A percentile compares a stretch with the other conserved stretches of the same genome.
These are phyloP conservation scores for Cyprinodon brontotheroides DNA, from an alignment of 2,113 vertebrate genomes.

Conservation along the genomic window DNA sequence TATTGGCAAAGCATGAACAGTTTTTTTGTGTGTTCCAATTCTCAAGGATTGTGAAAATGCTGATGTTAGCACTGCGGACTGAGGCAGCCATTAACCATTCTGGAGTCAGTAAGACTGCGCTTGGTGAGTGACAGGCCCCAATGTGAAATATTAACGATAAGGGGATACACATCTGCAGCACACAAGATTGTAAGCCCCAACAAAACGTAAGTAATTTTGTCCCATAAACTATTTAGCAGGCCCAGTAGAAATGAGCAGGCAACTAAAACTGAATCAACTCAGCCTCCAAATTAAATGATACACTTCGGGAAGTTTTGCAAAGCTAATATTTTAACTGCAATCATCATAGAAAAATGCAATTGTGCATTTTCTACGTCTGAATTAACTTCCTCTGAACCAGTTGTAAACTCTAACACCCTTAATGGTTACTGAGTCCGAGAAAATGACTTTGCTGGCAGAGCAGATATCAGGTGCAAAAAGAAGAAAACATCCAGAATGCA, in stretches of 20 bases:
- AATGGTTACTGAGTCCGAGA: conserved; percentile 48
- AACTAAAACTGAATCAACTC: neutral
- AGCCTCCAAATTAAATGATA: conserved; percentile 8
- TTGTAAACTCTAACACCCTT: conserved; percentile 24
- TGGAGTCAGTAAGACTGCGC: neutral
- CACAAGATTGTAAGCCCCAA: neutral
- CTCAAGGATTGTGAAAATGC: neutral
- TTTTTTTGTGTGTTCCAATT: neutral
- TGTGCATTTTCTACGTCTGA: conserved; percentile 10
- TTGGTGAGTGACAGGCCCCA: neutral
- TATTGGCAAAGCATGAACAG: neutral
- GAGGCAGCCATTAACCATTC: neutral
- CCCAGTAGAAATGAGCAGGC: neutral
- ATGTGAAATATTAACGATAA: conserved; percentile 39
- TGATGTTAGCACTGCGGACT: neutral
- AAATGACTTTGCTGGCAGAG: conserved; percentile 38
- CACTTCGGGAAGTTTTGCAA: conserved; percentile 18
- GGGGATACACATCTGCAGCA: neutral
- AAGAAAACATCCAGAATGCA: conserved; percentile 37
- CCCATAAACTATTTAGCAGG: neutral
- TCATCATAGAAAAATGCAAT: neutral
- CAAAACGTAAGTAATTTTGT: neutral
- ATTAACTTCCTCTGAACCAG: neutral
- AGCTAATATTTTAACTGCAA: neutral
- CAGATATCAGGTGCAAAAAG: conserved; percentile 53